These are phyloP conservation scores for Popillia japonica DNA, from an alignment of 1,140 invertebrate species.

Conservation along the genomic window DNA sequence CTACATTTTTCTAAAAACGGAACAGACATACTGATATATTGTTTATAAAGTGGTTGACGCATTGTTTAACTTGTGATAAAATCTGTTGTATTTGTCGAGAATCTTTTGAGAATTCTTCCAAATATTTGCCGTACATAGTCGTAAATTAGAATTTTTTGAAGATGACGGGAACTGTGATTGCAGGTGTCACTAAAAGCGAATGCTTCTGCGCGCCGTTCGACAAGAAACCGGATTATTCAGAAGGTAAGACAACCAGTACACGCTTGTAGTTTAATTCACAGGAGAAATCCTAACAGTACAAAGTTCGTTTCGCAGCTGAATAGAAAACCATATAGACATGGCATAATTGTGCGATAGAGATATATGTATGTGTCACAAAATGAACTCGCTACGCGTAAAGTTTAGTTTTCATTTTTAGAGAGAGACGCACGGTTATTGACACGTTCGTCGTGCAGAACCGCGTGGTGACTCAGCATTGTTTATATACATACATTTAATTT, in stretches of 20 bases:
- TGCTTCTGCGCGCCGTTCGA: constrained; percentile 47
- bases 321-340: not conserved
- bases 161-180: constrained; percentile 51
- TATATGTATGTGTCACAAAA: not conserved
- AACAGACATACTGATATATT: too few species aligned
- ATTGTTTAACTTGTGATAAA: not conserved
- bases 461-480: too few species aligned
- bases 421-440: too few species aligned
- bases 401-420: too few species aligned
- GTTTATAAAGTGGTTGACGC: too few species aligned
- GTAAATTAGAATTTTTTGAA: not conserved
- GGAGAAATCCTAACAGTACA: not conserved
- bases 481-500: too few species aligned
- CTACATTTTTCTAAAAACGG: too few species aligned
- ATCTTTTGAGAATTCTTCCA: too few species aligned
- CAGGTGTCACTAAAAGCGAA: constrained; percentile 53
- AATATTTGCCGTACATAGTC: not conserved
- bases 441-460: too few species aligned
- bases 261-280: not conserved
- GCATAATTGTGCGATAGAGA: too few species aligned
- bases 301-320: not conserved
- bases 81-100: not conserved
- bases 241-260: constrained; percentile 43
- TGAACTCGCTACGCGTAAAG: too few species aligned
- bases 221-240: constrained; percentile 43